Evolutionary conservation across 2,888 invertebrate genomes (phyloP).

Genomic region (Monoplex corrugatus): DNA sequence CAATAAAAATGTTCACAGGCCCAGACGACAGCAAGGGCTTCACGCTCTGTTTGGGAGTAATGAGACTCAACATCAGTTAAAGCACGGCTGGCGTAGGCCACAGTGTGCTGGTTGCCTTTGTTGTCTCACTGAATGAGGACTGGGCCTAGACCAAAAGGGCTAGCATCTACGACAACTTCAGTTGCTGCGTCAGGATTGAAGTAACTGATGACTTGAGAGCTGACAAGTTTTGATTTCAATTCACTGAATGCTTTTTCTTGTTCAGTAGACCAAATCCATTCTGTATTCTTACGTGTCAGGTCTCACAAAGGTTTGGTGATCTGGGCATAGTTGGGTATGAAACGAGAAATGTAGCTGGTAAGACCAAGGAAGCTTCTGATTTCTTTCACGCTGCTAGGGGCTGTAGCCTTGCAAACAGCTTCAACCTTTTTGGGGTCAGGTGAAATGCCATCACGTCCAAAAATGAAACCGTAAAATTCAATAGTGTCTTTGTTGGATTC

Average conservation of each 20-base stretch:
- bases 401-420: background rate
- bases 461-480: background rate
- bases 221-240: constrained; percentile 58
- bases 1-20: constrained; percentile 47
- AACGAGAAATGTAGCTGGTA: background rate
- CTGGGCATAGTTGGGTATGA: background rate
- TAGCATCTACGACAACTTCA: constrained; percentile 64
- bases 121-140: constrained; percentile 61
- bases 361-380: background rate
- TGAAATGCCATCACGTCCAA: background rate
- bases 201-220: constrained; percentile 59
- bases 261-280: constrained; percentile 56
- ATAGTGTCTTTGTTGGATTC: constrained; percentile 15
- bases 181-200: constrained; percentile 59
- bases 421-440: background rate
- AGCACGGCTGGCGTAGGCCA: constrained; percentile 4
- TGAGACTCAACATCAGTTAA: background rate
- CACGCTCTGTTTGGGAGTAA: constrained; percentile 62
- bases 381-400: background rate
- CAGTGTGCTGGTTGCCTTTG: constrained; percentile 50
- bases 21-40: constrained; percentile 67
- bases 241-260: constrained; percentile 58
- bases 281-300: constrained; percentile 52
- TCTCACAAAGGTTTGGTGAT: no score
- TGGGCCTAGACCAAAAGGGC: constrained; percentile 64